These are phyloP conservation scores for Philopotamus ludificatus DNA, from an alignment of 1,140 invertebrate genomes.

Conservation along the genomic window DNA sequence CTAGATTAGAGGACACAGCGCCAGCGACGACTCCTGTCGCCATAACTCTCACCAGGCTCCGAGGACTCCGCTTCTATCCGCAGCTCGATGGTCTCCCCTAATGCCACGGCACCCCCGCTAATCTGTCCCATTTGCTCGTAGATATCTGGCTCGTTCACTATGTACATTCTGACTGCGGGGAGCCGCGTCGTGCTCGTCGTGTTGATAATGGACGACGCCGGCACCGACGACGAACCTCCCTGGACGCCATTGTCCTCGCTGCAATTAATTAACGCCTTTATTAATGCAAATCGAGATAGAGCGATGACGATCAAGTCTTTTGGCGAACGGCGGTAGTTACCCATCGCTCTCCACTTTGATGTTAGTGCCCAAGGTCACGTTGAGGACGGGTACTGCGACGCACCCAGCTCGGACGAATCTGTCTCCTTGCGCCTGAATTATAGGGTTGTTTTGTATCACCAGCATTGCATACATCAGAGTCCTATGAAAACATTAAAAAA, in stretches of 20 bases:
- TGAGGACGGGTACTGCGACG: slow-evolving; percentile 48
- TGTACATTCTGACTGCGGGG: slow-evolving; percentile 49
- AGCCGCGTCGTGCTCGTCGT: slow-evolving; percentile 33
- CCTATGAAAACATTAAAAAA: slow-evolving; percentile 45
- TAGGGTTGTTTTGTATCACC: slow-evolving; percentile 66
- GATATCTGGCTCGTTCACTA: slow-evolving; percentile 46
- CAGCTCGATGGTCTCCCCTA: slow-evolving; percentile 51
- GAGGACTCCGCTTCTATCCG: slow-evolving; percentile 47
- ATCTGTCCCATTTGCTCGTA: slow-evolving; percentile 31
- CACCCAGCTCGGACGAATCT: slow-evolving; percentile 65
- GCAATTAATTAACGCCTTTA: slow-evolving; percentile 11
- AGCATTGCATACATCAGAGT: slow-evolving; percentile 63
- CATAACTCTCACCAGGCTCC: slow-evolving; percentile 23
- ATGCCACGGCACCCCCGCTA: slow-evolving; percentile 44
- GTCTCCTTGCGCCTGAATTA: slow-evolving; percentile 66
- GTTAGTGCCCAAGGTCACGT: slow-evolving; percentile 48
- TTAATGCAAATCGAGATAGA: neutral
- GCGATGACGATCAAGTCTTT: neutral
- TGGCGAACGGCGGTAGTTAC: slow-evolving; percentile 41
- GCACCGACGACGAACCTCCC: slow-evolving; percentile 27
- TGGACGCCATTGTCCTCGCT: slow-evolving; percentile 22
- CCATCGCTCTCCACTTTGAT: slow-evolving; percentile 49
- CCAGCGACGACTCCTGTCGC: too few species aligned
- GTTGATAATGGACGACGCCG: slow-evolving; percentile 38
- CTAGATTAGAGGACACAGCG: too few species aligned